A percentile compares a stretch with the other conserved stretches of the same genome.
phyloP scores from a whole-genome alignment of 2,797 vertebrate species.

The Arnoldichthys spilopterus region DNA sequence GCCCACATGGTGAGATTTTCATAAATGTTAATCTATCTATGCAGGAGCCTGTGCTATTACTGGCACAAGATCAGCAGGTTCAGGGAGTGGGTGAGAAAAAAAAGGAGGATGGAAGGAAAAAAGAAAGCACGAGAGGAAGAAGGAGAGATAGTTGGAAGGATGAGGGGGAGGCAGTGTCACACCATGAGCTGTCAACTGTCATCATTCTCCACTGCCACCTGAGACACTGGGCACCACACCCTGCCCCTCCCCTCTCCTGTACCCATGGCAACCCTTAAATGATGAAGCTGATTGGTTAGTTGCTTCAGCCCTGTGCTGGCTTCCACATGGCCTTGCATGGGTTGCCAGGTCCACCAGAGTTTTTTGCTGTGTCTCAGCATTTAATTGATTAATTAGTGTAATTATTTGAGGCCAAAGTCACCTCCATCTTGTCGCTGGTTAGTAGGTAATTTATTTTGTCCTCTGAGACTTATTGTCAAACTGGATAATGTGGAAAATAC shows the following conservation, averaged over 20 bases:
- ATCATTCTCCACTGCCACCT: constrained; percentile 80
- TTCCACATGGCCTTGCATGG: constrained; percentile 59
- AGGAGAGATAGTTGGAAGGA: constrained; percentile 19
- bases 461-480: constrained; percentile 45
- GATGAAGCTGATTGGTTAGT: constrained; percentile 55
- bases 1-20: constrained; percentile 64
- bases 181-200: constrained; percentile 78
- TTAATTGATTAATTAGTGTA: constrained; percentile 85
- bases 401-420: constrained; percentile 81
- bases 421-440: constrained; percentile 68
- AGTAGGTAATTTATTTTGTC: constrained; percentile 68
- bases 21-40: constrained; percentile 72
- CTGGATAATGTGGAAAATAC: constrained; percentile 25
- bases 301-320: constrained; percentile 32
- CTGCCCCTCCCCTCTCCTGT: constrained; percentile 71
- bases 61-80: constrained; percentile 74
- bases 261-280: constrained; percentile 74
- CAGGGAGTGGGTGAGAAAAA: constrained; percentile 63
- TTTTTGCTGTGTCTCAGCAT: constrained; percentile 76
- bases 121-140: constrained; percentile 31
- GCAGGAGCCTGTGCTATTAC: constrained; percentile 76
- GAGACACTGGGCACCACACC: constrained; percentile 78
- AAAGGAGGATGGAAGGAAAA: constrained; percentile 38
- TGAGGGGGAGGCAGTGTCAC: constrained; percentile 61
- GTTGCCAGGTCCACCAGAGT: constrained; percentile 33